Evolutionary conservation across 1,140 invertebrate species (phyloP), one percentile per base, ranked within the genome.

Genomic region (Rhysida immarginata): DNA sequence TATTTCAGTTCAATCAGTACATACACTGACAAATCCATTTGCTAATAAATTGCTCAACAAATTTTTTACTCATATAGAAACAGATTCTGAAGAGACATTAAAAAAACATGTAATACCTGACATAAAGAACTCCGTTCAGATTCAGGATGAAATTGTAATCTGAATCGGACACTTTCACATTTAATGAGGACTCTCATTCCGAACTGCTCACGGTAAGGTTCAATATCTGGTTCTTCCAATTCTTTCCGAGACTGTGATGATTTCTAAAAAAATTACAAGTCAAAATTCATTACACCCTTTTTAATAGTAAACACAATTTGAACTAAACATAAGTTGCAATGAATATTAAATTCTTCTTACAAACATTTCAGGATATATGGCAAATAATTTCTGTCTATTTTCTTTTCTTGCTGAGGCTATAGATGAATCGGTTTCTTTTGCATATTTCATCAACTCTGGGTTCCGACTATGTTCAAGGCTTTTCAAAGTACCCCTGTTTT

Each of bases 401-500:
- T 93, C 87, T 63, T 81, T 80, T 55, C 90, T 74, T 0, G 83
- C 80, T 55, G 81, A 76, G 23, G 84, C 80, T 59, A 94, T 87
- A 25, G 85, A 85, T 25, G 80, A 78, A 65, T 92, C 88, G 0
- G 88, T 92, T 74, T 95, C 91, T 48, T 86, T 74, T 0, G 87
- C 84, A 69, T 93, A 94, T 67, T 86, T 86, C 64, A 87, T 86
- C 26, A 93, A 69, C 64, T 89, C 83, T 2, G 88, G 87, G 72
- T 92, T 91, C 78, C 91, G 85, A 61, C 84, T 89, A 63, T 91
- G 85, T 64, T 92, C 87, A 25, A 92, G 69, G 1, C 85, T 84
- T 66, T 87, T 85, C 0, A 90, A 68, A 0, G 87, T 90, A 3
- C 87, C 86, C 70, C 75, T 77, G 56, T 53, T 54, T 53, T 54